These are phyloP conservation scores for Colistium nudipinnis DNA, from an alignment of 2,113 vertebrate genomes.

Conservation along the genomic window DNA sequence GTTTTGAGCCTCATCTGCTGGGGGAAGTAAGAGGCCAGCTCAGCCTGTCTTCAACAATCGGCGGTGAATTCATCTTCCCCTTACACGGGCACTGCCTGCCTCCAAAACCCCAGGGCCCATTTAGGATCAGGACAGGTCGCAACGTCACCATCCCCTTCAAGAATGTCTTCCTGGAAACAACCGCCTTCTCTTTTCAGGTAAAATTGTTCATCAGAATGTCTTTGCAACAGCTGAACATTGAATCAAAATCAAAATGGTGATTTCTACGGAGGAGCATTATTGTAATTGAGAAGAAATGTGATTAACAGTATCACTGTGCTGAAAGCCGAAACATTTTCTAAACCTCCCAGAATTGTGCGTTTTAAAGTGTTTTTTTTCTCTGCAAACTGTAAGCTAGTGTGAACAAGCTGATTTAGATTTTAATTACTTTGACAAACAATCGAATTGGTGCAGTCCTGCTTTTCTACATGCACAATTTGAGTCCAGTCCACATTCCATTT, in stretches of 20 bases:
- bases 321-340: not conserved
- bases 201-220: not conserved
- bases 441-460: no score
- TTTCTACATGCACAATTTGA: no score
- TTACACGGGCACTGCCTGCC: conserved; percentile 80
- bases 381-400: no score
- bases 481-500: not conserved
- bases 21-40: conserved; percentile 82
- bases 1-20: conserved; percentile 86
- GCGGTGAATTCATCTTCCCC: conserved; percentile 84
- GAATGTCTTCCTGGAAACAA: conserved; percentile 84
- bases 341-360: no score
- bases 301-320: not conserved
- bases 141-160: conserved; percentile 87
- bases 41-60: conserved; percentile 73
- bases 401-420: no score
- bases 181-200: conserved; percentile 76
- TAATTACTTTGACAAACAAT: no score
- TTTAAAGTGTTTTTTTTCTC: no score
- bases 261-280: not conserved
- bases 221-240: not conserved
- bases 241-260: not conserved
- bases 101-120: conserved; percentile 87
- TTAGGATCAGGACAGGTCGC: conserved; percentile 75
- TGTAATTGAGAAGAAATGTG: not conserved